Evolutionary conservation across 2,888 invertebrate genomes (phyloP), one percentile per base, ranked within the genome.

Genomic region (Autographa gamma): DNA sequence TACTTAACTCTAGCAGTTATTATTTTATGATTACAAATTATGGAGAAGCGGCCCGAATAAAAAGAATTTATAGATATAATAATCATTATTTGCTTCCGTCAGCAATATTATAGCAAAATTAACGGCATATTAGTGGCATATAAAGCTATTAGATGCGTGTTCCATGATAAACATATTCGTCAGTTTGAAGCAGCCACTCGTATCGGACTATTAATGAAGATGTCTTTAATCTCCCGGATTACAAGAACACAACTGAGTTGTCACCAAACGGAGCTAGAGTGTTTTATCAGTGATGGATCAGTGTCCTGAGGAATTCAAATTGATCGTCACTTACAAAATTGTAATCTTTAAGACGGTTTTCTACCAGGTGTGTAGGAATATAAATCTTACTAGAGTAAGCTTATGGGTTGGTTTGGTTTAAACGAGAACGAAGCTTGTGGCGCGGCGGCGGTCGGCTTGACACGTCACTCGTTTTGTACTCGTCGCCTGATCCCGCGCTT

Each of bases 261-360:
- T 95, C 94, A 95, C 94, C 94, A 92, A 92, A 89, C 87, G 91
- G 85, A 88, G 89, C 90, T 89, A 88, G 90, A 90, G 90, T 88
- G 90, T 86, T 88, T 94, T 95, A 95, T 95, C 95, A 92, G 93
- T 91, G 93, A 94, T 93, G 93, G 94, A 95, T 95, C 95, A 90
- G 89, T 92, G 93, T 94, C 93, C 90, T 92, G 88, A 91, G 91
- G 92, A 93, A 95, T 95, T 93, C 89, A 92, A 93, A 92, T 93
- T 90, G 90, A 90, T 90, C 86, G 89, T 88, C 86, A 90, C 87
- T 90, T 83, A 89, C 85, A 86, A 87, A 89, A 87, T 77, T 81
- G 82, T 86, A 85, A 86, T 81, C 79, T 80, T 67, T 60, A 64
- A 66, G 34, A 66, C 63, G 63, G 41, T 34, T 59, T 56, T 19